Percentiles rank a stretch among this genome's conserved stretches.
Conservation (phyloP, 1,140 invertebrate genomes). For the Drosophila lowei region DNA sequence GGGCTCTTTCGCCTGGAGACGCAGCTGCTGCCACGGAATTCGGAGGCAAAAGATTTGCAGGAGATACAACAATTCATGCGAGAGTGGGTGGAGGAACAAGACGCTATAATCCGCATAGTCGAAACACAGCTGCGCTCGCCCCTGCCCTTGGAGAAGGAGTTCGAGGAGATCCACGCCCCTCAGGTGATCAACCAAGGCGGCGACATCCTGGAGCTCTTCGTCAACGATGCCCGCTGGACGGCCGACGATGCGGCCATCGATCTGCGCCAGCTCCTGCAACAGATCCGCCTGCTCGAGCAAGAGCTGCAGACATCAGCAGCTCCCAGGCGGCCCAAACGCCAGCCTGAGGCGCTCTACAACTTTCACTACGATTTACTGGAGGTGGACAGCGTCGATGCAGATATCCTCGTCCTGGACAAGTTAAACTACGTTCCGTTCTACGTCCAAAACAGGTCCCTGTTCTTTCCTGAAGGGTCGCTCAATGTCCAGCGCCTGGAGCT, state of each 20-base stretch:
- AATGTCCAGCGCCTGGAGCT: conserved; percentile 54
- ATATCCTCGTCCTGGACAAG: conserved; percentile 45
- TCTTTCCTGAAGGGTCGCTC: conserved; percentile 49
- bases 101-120: conserved; percentile 35
- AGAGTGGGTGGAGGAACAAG: conserved; percentile 65
- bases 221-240: conserved; percentile 65
- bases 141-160: neutral
- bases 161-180: conserved; percentile 44
- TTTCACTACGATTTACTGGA: conserved; percentile 57
- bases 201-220: conserved; percentile 40
- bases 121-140: conserved; percentile 16
- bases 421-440: conserved; percentile 66
- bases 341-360: conserved; percentile 28
- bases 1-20: conserved; percentile 71
- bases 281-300: conserved; percentile 47
- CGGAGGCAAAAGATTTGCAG: conserved; percentile 71
- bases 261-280: conserved; percentile 47
- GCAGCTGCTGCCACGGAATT: conserved; percentile 62
- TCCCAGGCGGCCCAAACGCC: conserved; percentile 37
- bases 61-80: conserved; percentile 74
- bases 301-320: neutral
- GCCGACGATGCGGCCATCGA: conserved; percentile 40
- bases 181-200: conserved; percentile 50
- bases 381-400: conserved; percentile 54
- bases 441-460: conserved; percentile 57